Conservation (phyloP, 2,113 vertebrate species). For the Neolamprologus falcicula region DNA sequence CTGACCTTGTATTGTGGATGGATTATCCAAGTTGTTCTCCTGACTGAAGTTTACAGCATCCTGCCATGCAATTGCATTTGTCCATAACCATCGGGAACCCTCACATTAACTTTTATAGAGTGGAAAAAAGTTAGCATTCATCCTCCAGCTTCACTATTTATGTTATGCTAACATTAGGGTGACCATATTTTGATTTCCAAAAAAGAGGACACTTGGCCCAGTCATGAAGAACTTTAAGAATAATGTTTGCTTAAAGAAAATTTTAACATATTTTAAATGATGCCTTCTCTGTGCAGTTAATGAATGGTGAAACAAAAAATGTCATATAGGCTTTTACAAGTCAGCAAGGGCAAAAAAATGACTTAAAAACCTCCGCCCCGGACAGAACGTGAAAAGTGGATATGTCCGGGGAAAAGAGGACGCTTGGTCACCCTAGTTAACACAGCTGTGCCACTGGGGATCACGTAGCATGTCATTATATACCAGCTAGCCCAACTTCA, state of each 20-base stretch:
- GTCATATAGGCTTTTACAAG: background rate
- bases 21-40: background rate
- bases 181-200: background rate
- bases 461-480: background rate
- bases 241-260: background rate
- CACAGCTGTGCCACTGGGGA: background rate
- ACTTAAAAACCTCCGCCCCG: background rate
- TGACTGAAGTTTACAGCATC: background rate
- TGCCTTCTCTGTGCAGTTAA: background rate
- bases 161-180: background rate
- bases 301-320: background rate
- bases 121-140: background rate
- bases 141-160: background rate
- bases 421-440: background rate
- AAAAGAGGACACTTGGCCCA: background rate
- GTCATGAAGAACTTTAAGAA: background rate
- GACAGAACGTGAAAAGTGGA: background rate
- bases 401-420: background rate
- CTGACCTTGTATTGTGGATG: background rate
- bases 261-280: background rate
- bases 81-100: background rate
- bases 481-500: background rate
- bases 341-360: background rate
- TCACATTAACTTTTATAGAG: background rate
- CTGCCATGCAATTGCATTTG: background rate